Evolutionary conservation across 64 coral and sea anemone species (phyloP).

Genomic region (Cladopsammia gracilis): DNA sequence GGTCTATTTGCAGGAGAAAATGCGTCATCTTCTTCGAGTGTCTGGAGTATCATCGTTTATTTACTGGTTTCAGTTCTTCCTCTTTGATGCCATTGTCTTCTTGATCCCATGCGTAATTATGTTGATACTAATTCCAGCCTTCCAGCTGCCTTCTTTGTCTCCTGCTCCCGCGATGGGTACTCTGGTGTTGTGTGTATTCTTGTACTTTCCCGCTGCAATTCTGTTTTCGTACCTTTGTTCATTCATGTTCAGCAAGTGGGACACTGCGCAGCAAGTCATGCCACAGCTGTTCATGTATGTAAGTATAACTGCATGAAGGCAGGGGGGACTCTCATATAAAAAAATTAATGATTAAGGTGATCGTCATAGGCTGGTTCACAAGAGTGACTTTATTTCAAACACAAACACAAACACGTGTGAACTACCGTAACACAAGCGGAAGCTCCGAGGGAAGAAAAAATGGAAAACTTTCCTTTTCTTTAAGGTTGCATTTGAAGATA

Average conservation of each 20-base stretch:
- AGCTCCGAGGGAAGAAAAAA: no score
- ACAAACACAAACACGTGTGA: no score
- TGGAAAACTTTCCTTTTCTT: no score
- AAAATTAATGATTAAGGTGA: not conserved
- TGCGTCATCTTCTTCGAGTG: conserved; percentile 79
- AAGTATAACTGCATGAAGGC: conserved; percentile 26
- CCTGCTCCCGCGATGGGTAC: conserved; percentile 73
- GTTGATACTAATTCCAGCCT: conserved; percentile 75
- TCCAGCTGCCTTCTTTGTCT: conserved; percentile 69
- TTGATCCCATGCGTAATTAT: conserved; percentile 53
- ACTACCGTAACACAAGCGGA: no score
- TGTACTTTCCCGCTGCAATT: conserved; percentile 71
- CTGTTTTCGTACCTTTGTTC: conserved; percentile 75
- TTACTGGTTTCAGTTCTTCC: conserved; percentile 79
- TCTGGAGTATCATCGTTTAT: conserved; percentile 75
- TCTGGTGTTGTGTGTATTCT: conserved; percentile 51
- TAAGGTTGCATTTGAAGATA: no score
- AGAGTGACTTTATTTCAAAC: no score
- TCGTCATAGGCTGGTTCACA: not conserved
- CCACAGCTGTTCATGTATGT: conserved; percentile 59
- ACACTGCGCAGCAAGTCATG: conserved; percentile 69
- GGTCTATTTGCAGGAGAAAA: conserved; percentile 40
- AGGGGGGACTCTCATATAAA: no score
- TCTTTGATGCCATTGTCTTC: conserved; percentile 71
- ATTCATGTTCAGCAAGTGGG: conserved; percentile 81